A percentile compares a stretch with the other conserved stretches of the same genome.
phyloP scores from a whole-genome alignment of 1,140 invertebrate genomes.

The Lasioglossum baleicum region DNA sequence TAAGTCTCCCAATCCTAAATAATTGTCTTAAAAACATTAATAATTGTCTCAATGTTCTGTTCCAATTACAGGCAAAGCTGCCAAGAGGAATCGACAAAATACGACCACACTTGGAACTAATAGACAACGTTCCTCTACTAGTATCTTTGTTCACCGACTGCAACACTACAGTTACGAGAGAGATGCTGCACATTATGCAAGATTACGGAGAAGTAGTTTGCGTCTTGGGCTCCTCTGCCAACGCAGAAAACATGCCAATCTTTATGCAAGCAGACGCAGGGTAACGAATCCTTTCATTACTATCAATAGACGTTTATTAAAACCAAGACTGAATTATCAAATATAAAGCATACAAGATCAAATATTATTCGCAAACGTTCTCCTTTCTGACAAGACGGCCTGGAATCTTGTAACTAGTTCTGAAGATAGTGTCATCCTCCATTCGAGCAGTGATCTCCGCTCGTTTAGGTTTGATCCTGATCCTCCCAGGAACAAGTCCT shows the following conservation, averaged over 20 bases:
- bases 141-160: slow-evolving; percentile 99
- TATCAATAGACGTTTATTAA: neutral
- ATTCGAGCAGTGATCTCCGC: slow-evolving; percentile 3
- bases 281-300: slow-evolving; percentile 77
- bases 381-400: slow-evolving; percentile 1
- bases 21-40: neutral
- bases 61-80: slow-evolving; percentile 87
- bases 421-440: slow-evolving; percentile 16
- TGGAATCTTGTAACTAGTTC: slow-evolving; percentile 17
- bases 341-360: neutral
- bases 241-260: slow-evolving; percentile 93
- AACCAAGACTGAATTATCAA: neutral
- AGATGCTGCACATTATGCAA: slow-evolving; percentile 98
- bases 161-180: slow-evolving; percentile 90
- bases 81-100: slow-evolving; percentile 98
- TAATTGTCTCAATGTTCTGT: neutral
- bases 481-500: neutral
- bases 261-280: slow-evolving; percentile 97
- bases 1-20: slow-evolving; percentile 72
- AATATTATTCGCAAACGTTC: neutral
- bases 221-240: slow-evolving; percentile 92
- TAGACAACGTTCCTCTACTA: slow-evolving; percentile 97
- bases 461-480: neutral
- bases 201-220: slow-evolving; percentile 97
- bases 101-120: slow-evolving; percentile 94